These are phyloP conservation scores for Diadegma fenestrale DNA, from an alignment of 2,888 invertebrate species.

Conservation along the genomic window DNA sequence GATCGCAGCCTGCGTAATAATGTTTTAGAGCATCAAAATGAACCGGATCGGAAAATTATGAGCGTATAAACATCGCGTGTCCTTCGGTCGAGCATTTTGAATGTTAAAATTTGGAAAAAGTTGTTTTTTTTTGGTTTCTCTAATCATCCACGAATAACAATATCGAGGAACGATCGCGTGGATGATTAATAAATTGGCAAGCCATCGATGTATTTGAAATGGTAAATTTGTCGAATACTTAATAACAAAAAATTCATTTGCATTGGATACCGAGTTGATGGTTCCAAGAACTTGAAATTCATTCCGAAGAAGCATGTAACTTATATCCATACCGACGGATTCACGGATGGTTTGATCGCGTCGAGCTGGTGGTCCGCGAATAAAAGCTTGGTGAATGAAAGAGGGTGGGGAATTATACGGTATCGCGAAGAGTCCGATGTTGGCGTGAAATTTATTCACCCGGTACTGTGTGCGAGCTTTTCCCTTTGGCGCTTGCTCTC, in stretches of 20 bases:
- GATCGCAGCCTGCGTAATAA: background rate
- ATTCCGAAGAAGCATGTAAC: conserved; percentile 4
- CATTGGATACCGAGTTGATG: background rate
- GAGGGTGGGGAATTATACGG: conserved; percentile 45
- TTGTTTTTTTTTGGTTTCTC: background rate
- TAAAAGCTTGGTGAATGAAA: conserved; percentile 58
- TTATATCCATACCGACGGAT: conserved; percentile 42
- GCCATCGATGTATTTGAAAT: conserved; percentile 4
- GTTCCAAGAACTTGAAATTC: conserved; percentile 16
- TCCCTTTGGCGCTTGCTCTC: conserved; percentile 19
- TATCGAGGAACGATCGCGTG: background rate
- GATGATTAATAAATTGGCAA: background rate
- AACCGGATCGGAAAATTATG: background rate
- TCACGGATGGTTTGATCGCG: conserved; percentile 35
- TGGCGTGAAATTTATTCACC: conserved; percentile 72
- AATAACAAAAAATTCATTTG: conserved; percentile 4
- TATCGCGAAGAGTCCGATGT: conserved; percentile 44
- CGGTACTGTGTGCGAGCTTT: conserved; percentile 49
- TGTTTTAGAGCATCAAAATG: background rate
- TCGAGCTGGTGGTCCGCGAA: conserved; percentile 56
- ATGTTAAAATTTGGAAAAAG: background rate
- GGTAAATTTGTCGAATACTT: background rate
- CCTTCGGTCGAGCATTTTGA: background rate
- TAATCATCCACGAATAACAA: background rate
- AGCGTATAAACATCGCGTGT: background rate